Evolutionary conservation across 2,888 invertebrate species (phyloP).

Genomic region (Drosophila suboccidentalis): DNA sequence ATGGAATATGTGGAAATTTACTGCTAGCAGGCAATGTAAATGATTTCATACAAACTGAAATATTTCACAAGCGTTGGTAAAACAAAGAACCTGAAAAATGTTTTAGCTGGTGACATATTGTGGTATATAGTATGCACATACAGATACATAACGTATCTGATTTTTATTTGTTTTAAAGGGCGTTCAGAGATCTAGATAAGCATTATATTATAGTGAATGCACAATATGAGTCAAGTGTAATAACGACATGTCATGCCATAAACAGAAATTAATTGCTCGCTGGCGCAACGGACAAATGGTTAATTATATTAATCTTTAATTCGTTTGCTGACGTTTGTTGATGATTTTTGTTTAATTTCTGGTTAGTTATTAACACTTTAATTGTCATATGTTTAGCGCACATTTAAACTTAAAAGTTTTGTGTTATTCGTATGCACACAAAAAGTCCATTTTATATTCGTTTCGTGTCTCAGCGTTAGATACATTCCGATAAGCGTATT

Average conservation of each 20-base stretch:
- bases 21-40: constrained; percentile 10
- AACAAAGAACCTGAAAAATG: constrained; percentile 39
- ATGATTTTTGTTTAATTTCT: constrained; percentile 5
- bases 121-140: not conserved
- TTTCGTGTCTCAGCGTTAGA: constrained; percentile 16
- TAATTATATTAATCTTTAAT: constrained; percentile 29
- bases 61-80: constrained; percentile 30
- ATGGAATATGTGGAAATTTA: not conserved
- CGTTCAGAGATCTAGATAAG: constrained; percentile 29
- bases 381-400: constrained; percentile 62
- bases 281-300: constrained; percentile 27
- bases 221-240: constrained; percentile 4
- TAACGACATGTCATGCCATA: constrained; percentile 21
- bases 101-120: constrained; percentile 18
- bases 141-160: constrained; percentile 1
- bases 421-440: constrained; percentile 16
- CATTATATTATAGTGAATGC: not conserved
- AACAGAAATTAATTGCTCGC: constrained; percentile 8
- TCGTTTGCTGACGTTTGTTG: constrained; percentile 4
- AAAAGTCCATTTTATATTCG: constrained; percentile 11
- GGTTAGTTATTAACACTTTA: constrained; percentile 58
- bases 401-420: constrained; percentile 43
- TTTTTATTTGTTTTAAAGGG: constrained; percentile 8
- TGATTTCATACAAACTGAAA: constrained; percentile 4
- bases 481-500: constrained; percentile 20